Conservation (phyloP, 2,888 invertebrate species). For the Brenthis ino region DNA sequence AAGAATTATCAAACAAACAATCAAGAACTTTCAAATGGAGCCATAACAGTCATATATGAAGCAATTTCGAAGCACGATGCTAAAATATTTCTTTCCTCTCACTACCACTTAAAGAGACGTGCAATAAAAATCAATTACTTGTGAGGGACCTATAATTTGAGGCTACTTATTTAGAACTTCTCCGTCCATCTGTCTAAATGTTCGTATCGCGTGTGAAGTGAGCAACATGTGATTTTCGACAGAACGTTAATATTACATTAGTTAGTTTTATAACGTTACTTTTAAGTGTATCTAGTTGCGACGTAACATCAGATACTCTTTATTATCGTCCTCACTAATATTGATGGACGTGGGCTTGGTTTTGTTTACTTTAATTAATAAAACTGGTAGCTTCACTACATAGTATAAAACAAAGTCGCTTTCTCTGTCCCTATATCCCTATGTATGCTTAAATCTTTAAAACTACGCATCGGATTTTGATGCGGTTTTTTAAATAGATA, state of each 20-base stretch:
- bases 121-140: slow-evolving; percentile 58
- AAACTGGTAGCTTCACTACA: too few relatives aligned
- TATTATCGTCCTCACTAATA: too few relatives aligned
- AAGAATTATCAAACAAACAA: too few relatives aligned
- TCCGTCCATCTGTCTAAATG: slow-evolving; percentile 55
- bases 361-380: too few relatives aligned
- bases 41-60: slow-evolving; percentile 7
- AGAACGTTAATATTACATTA: slow-evolving; percentile 30
- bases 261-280: slow-evolving; percentile 23
- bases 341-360: too few relatives aligned
- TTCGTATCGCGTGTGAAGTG: slow-evolving; percentile 56
- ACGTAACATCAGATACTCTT: too few relatives aligned
- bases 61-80: slow-evolving; percentile 2
- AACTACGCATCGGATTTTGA: too few relatives aligned
- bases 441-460: too few relatives aligned
- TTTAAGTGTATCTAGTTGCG: slow-evolving; percentile 7
- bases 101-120: slow-evolving; percentile 35
- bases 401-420: too few relatives aligned
- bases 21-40: neutral
- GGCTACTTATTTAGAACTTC: slow-evolving; percentile 46
- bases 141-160: slow-evolving; percentile 50
- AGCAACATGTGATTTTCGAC: slow-evolving; percentile 38
- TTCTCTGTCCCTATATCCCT: too few relatives aligned
- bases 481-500: too few relatives aligned
- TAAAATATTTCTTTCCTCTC: slow-evolving; percentile 19